Base-by-base conservation (phyloP, 2,113 vertebrate genomes). In the Festucalex cinctus region DNA sequence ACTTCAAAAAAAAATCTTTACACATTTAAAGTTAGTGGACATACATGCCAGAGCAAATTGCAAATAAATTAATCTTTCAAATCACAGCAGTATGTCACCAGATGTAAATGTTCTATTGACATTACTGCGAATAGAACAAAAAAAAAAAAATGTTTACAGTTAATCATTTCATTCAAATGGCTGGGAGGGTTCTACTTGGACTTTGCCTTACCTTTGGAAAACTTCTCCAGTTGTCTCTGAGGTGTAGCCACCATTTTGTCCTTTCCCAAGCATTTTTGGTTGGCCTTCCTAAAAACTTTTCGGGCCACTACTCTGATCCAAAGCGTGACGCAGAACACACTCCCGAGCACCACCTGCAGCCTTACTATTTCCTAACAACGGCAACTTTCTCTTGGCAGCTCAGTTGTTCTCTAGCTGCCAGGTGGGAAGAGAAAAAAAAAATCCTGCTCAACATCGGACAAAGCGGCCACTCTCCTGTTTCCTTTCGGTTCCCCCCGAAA, bases 191-290 rank as follows among this genome's bases (percentile, higher is more conserved):
- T 36, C 2, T 35, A 36, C 35, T 37, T 22, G 36, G 20, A 13
- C 59, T 62, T 71, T 12, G 17, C 70, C 88, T 81, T 90, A 92
- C 91, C 90, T 92, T 76, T 88, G 86, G 39, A 84, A 51, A 59
- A 70, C 66, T 13, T 88, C 82, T 4, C 67, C 53, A 1, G 79
- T 56, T 5, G 77, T 56, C 46, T 83, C 85, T 16, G 76, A 70
- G 9, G 46, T 37, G 54, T 67, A 82, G 79, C 84, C 88, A 1
- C 75, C 77, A 65, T 74, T 75, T 73, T 85, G 85, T 81, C 87
- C 84, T 64, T 79, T 85, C 53, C 90, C 85, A 67, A 85, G 68
- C 83, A 83, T 84, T 64, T 88, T 88, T 46, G 41, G 69, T 20
- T 68, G 79, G 51, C 75, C 77, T 68, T 68, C 82, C 63, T 63